These are phyloP conservation scores for Parus major DNA, from an alignment of 2,113 vertebrate species.

Conservation along the genomic window DNA sequence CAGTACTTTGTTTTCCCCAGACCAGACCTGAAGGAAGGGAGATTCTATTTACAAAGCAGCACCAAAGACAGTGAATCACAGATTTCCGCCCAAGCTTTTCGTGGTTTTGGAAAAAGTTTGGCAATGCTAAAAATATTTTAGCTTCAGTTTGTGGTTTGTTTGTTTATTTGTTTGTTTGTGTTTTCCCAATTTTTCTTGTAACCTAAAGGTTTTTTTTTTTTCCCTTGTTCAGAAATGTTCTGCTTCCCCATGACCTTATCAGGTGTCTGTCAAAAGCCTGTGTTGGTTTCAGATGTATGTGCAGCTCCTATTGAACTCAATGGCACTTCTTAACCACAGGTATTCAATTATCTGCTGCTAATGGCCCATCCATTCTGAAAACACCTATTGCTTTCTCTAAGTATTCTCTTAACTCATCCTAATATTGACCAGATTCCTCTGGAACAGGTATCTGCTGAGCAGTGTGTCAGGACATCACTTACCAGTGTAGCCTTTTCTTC, in stretches of 20 bases:
- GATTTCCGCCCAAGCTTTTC: not conserved
- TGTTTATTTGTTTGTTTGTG: not conserved
- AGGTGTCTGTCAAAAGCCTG: not conserved
- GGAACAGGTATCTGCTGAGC: not conserved
- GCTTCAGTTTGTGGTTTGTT: not conserved
- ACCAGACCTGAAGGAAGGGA: not conserved
- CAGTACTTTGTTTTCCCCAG: not conserved
- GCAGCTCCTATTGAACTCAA: not conserved
- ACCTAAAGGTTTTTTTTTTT: not conserved
- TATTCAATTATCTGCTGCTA: conserved; percentile 20
- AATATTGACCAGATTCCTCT: not conserved
- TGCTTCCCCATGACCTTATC: not conserved
- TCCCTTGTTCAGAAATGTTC: not conserved
- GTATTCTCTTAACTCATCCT: conserved; percentile 24
- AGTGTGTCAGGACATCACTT: not conserved
- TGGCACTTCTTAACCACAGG: not conserved
- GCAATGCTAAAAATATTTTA: not conserved
- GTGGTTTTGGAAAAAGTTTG: not conserved
- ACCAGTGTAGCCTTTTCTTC: not conserved
- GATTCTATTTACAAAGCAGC: not conserved
- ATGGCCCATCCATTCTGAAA: conserved; percentile 34
- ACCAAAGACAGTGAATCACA: not conserved
- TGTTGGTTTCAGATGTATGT: not conserved
- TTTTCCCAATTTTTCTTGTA: not conserved
- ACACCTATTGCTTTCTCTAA: conserved; percentile 13